Percentiles rank a stretch among this genome's conserved stretches.
Conservation (phyloP, 30 jellyfish, hydroid and myxozoan genomes). For the Cassiopea xamachana region DNA sequence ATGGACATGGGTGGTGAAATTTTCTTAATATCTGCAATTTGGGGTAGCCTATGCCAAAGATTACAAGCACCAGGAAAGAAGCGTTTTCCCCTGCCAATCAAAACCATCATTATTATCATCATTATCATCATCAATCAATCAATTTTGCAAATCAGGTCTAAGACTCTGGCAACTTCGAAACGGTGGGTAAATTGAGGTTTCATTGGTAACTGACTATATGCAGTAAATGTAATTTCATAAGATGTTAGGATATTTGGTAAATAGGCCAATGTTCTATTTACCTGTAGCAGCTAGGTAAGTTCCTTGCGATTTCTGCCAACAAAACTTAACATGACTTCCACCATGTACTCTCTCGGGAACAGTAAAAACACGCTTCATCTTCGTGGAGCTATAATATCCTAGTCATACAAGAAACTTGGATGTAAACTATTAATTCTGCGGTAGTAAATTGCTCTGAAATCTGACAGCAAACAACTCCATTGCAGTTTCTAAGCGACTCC, state of each 20-base stretch:
- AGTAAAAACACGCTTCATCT: conserved; percentile 93
- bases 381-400: neutral
- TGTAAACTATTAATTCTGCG: neutral
- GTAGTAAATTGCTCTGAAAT: neutral
- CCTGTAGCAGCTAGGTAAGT: conserved; percentile 96
- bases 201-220: too few relatives aligned
- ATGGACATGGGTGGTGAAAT: too few relatives aligned
- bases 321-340: conserved; percentile 73
- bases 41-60: too few relatives aligned
- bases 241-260: neutral
- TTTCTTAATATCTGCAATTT: too few relatives aligned
- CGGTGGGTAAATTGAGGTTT: too few relatives aligned
- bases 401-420: neutral
- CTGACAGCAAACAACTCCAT: conserved; percentile 34
- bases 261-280: neutral
- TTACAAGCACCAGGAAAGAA: too few relatives aligned
- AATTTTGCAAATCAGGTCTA: too few relatives aligned
- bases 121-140: too few relatives aligned
- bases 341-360: conserved; percentile 98
- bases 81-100: too few relatives aligned
- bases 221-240: too few relatives aligned
- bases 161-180: too few relatives aligned
- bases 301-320: conserved; percentile 96
- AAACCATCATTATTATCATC: too few relatives aligned
- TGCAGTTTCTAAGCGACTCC: conserved; percentile 68